Conservation (phyloP, 2,888 invertebrate genomes). For the Andrena camellia region DNA sequence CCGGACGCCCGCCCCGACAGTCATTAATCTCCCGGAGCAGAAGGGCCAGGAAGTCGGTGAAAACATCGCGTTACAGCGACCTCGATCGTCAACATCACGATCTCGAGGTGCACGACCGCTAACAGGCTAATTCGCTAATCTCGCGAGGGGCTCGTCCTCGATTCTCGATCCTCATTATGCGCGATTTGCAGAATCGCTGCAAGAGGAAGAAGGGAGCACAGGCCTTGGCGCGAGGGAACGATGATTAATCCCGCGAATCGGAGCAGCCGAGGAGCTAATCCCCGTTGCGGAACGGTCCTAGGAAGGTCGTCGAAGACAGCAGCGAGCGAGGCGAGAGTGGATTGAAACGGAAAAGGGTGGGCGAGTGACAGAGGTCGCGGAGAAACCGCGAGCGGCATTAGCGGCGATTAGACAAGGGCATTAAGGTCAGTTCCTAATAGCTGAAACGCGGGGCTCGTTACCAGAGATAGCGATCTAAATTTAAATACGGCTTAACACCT, state of each 20-base stretch:
- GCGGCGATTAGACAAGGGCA: constrained; percentile 69
- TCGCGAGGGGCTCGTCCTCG: constrained; percentile 60
- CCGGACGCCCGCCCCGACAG: neutral
- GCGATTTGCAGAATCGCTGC: constrained; percentile 50
- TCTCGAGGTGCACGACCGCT: constrained; percentile 12
- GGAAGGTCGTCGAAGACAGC: neutral
- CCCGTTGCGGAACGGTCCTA: constrained; percentile 58
- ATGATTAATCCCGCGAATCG: constrained; percentile 72
- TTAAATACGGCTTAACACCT: constrained; percentile 66
- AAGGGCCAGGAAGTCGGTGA: constrained; percentile 23
- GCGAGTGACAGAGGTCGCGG: neutral
- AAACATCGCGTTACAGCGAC: constrained; percentile 8
- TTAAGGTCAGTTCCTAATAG: constrained; percentile 68
- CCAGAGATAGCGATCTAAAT: constrained; percentile 57
- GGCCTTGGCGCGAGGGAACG: constrained; percentile 50
- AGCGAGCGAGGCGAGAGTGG: neutral
- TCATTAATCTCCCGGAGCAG: constrained; percentile 29
- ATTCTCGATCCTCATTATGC: constrained; percentile 70
- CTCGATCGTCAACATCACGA: constrained; percentile 8
- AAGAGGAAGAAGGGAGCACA: constrained; percentile 28
- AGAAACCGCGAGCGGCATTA: constrained; percentile 59
- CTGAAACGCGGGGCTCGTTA: constrained; percentile 27
- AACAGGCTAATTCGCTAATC: constrained; percentile 50
- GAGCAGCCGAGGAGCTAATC: constrained; percentile 61
- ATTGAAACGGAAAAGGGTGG: constrained; percentile 44